Conservation (phyloP, 2,888 invertebrate genomes). For the Drosophila yooni region DNA sequence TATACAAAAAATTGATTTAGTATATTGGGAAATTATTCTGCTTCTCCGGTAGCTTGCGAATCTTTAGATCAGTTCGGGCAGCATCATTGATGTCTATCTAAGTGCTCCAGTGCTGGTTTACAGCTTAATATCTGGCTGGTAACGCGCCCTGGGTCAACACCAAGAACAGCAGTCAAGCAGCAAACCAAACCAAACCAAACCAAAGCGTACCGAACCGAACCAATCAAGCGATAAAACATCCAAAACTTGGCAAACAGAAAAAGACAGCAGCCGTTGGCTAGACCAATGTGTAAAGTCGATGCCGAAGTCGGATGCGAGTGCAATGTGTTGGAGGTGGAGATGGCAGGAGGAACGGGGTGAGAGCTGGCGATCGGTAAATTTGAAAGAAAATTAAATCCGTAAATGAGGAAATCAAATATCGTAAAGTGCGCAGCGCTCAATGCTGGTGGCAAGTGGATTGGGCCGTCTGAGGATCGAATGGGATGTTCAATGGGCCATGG, state of each 20-base stretch:
- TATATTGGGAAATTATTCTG: not conserved
- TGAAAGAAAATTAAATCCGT: slow-evolving; percentile 83
- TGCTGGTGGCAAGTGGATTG: slow-evolving; percentile 62
- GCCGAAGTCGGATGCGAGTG: slow-evolving; percentile 13
- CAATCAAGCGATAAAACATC: slow-evolving; percentile 77
- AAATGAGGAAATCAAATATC: slow-evolving; percentile 84
- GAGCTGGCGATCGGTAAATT: slow-evolving; percentile 78
- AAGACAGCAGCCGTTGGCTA: slow-evolving; percentile 34
- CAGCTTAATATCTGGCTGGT: slow-evolving; percentile 60
- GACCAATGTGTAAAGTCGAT: slow-evolving; percentile 2
- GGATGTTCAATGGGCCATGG: slow-evolving; percentile 55
- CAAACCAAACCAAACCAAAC: slow-evolving; percentile 56
- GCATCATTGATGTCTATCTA: slow-evolving; percentile 45
- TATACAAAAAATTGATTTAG: not conserved
- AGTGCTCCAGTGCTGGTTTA: slow-evolving; percentile 50
- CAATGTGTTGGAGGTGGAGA: not conserved
- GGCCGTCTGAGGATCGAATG: slow-evolving; percentile 54
- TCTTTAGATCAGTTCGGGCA: slow-evolving; percentile 1
- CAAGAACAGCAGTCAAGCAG: slow-evolving; percentile 40
- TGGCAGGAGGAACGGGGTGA: slow-evolving; percentile 40
- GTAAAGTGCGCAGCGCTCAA: slow-evolving; percentile 79
- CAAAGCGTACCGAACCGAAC: slow-evolving; percentile 49
- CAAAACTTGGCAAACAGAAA: slow-evolving; percentile 72
- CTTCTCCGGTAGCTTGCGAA: not conserved
- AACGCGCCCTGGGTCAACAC: slow-evolving; percentile 62